Evolutionary conservation across 2,888 invertebrate species (phyloP), one percentile per base, ranked within the genome.

Genomic region (Ligdia adustata): DNA sequence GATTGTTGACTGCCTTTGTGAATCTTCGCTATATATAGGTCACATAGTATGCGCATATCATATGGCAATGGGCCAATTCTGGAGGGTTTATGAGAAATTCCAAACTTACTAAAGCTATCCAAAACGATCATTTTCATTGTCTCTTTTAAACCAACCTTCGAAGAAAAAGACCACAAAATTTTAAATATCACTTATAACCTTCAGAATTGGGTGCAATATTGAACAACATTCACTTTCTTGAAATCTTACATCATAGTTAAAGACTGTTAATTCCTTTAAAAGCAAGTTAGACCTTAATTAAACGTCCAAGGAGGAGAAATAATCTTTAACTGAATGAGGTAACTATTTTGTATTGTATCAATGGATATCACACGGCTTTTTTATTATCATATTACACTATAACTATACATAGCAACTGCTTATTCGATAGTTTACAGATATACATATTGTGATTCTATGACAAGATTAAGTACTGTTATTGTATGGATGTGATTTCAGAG

Each of bases 361-460:
- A 60, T 72, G 60, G 64, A 65, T 81, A 82, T 82, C 82, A 83
- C 82, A 80, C 76, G 60, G 73, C 60, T 75, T 76, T 74, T 62
- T 72, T 70, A 66, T 55, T 57, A 53, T 54, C 9, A 22, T 24
- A 13, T 13, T 13, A 34, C 24, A n/a, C 12, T 55, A 33, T 9
- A 7, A 1, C 6, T 28, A n/a, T n/a, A n/a, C n/a, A n/a, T n/a
- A n/a, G 55, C 58, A 39, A 43, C 52, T 62, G 62, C 45, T 52
- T 57, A 62, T 62, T 50, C 50, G 52, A 46, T 50, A 28, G 37
- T 41, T 49, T 50, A 47, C 52, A 62, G 24, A n/a, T n/a, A n/a
- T 31, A 22, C 4, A 1, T n/a, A n/a, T n/a, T 2, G 9, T 35
- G 13, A 5, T 34, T 44, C 13, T 12, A 32, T 31, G 18, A 45